A percentile compares a stretch with the other conserved stretches of the same genome.
Evolutionary conservation across 2,113 vertebrate species (phyloP).

Genomic region (Petroica traversi): DNA sequence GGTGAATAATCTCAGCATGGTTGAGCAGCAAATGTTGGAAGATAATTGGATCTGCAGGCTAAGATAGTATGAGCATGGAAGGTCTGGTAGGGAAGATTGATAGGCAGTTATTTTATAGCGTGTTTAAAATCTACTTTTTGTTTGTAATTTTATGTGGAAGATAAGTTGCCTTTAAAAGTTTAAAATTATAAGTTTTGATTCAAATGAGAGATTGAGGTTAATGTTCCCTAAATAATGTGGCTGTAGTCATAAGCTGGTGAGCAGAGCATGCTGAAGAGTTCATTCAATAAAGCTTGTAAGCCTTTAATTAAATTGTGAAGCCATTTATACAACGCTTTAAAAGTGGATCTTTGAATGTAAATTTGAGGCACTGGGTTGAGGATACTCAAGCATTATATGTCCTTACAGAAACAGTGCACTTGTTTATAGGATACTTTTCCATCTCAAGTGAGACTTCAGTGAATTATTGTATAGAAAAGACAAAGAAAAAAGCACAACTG

Average conservation of each 20-base stretch:
- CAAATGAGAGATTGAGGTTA: conserved; percentile 7
- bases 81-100: conserved; percentile 52
- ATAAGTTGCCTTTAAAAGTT: conserved; percentile 21
- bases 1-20: conserved; percentile 69
- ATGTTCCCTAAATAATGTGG: conserved; percentile 33
- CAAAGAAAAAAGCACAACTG: neutral
- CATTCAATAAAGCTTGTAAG: neutral
- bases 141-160: conserved; percentile 28
- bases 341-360: neutral
- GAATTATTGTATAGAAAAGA: neutral
- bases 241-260: neutral
- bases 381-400: neutral
- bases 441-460: neutral
- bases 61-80: conserved; percentile 50
- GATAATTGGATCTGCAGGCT: conserved; percentile 75
- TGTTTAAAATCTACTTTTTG: conserved; percentile 36
- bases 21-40: conserved; percentile 73
- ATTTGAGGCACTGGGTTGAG: neutral
- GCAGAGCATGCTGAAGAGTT: neutral
- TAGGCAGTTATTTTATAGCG: conserved; percentile 42
- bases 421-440: neutral
- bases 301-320: conserved; percentile 22
- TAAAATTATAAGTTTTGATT: conserved; percentile 9
- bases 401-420: neutral
- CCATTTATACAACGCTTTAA: neutral